These are phyloP conservation scores for Baccha elongata DNA, from an alignment of 2,888 invertebrate species.

Conservation along the genomic window DNA sequence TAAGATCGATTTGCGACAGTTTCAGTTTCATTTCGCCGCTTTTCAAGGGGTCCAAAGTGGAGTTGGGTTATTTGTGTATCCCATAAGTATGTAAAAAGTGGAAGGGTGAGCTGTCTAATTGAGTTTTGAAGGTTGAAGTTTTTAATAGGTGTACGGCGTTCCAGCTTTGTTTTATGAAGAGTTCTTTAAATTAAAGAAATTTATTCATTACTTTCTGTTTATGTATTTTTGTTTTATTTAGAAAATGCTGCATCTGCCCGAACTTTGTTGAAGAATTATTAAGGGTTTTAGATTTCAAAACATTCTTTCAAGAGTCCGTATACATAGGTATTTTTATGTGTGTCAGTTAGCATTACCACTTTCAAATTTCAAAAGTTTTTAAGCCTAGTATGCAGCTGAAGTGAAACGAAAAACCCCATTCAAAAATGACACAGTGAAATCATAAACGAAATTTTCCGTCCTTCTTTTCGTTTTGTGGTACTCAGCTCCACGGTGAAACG, in stretches of 20 bases:
- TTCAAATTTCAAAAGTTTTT: too few species aligned
- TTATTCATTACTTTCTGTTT: not conserved
- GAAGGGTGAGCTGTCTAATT: conserved; percentile 68
- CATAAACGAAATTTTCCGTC: too few species aligned
- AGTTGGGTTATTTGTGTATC: conserved; percentile 53
- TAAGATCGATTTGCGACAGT: conserved; percentile 80
- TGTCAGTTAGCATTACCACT: too few species aligned
- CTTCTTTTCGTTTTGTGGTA: too few species aligned
- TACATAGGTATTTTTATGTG: too few species aligned
- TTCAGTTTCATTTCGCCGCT: conserved; percentile 69
- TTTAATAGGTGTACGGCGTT: conserved; percentile 35
- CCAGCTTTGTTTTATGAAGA: not conserved
- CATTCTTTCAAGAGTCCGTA: too few species aligned
- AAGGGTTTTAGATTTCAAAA: too few species aligned
- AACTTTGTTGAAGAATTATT: too few species aligned
- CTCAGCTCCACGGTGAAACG: too few species aligned
- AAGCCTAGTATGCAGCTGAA: too few species aligned
- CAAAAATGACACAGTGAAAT: too few species aligned
- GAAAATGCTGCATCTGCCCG: not conserved
- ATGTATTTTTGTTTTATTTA: not conserved
- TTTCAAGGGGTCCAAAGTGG: conserved; percentile 61
- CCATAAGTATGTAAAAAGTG: not conserved
- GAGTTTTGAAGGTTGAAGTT: conserved; percentile 62
- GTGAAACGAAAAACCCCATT: too few species aligned
- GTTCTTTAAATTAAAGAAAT: not conserved